Conservation (phyloP, 2,113 vertebrate species). For the Pogona vitticeps region DNA sequence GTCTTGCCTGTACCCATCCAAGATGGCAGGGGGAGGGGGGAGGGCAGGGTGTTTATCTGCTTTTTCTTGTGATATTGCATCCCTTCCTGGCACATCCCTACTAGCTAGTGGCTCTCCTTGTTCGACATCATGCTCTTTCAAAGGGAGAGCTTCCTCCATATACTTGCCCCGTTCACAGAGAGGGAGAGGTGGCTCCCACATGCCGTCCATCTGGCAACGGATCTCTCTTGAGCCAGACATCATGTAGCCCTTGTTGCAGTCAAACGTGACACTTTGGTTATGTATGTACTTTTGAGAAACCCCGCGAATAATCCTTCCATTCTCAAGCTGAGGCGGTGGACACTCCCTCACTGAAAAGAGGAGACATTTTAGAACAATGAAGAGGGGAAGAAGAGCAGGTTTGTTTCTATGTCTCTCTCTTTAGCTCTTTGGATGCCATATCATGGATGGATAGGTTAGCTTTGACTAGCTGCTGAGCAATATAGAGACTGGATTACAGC, state of each 20-base stretch:
- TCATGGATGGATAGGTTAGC: too few relatives aligned
- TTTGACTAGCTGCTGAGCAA: too few relatives aligned
- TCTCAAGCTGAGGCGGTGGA: not conserved
- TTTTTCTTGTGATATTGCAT: too few relatives aligned
- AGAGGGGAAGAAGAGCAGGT: not conserved
- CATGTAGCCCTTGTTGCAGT: slow-evolving; percentile 52
- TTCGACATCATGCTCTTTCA: too few relatives aligned
- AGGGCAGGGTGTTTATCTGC: too few relatives aligned
- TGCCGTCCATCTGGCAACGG: slow-evolving; percentile 50
- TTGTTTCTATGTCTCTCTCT: too few relatives aligned
- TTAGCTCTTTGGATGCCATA: too few relatives aligned
- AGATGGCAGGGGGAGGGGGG: too few relatives aligned
- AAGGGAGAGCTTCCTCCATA: not conserved
- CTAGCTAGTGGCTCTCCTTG: too few relatives aligned
- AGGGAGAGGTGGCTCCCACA: slow-evolving; percentile 61
- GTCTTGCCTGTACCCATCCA: too few relatives aligned
- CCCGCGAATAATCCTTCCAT: slow-evolving; percentile 32
- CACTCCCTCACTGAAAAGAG: slow-evolving; percentile 46
- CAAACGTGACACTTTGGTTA: slow-evolving; percentile 36
- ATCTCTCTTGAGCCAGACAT: slow-evolving; percentile 56
- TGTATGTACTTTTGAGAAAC: slow-evolving; percentile 28
- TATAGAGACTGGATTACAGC: too few relatives aligned
- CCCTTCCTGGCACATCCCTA: too few relatives aligned
- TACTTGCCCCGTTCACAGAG: slow-evolving; percentile 61
- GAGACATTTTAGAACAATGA: not conserved